Evolutionary conservation across 2,113 vertebrate species (phyloP).

Genomic region (Pseudopodoces humilis): DNA sequence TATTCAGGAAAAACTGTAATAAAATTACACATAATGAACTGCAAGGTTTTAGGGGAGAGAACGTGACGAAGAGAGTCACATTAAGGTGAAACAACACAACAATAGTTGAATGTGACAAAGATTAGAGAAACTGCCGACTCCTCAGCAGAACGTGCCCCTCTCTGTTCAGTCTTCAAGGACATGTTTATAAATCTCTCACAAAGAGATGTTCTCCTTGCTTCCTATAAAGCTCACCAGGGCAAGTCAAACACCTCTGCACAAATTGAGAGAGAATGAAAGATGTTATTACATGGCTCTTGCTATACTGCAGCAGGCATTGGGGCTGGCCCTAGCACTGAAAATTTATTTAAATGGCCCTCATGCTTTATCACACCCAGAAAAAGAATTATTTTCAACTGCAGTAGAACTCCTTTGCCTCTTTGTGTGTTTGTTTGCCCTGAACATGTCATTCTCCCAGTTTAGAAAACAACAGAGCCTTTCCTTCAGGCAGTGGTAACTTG

Average conservation of each 20-base stretch:
- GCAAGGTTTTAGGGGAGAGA: neutral
- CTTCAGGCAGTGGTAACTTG: neutral
- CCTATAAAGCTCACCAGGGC: neutral
- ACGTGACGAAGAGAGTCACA: neutral
- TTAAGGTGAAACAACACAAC: neutral
- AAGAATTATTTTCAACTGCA: neutral
- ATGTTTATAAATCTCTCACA: neutral
- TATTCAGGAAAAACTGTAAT: neutral
- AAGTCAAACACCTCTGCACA: neutral
- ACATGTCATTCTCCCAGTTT: neutral
- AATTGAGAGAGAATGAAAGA: neutral
- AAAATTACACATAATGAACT: neutral
- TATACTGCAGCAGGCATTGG: neutral
- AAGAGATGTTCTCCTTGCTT: neutral
- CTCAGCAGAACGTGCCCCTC: neutral
- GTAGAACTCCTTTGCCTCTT: neutral
- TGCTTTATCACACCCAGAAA: neutral
- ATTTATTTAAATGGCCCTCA: neutral
- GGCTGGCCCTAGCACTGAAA: neutral
- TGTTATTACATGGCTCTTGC: neutral
- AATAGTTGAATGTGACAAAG: neutral
- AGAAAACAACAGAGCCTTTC: neutral
- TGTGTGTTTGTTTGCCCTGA: neutral
- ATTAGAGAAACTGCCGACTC: neutral
- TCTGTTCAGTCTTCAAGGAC: constrained; percentile 33